Evolutionary conservation across 2,113 vertebrate genomes (phyloP).

Genomic region (Jacana jacana): DNA sequence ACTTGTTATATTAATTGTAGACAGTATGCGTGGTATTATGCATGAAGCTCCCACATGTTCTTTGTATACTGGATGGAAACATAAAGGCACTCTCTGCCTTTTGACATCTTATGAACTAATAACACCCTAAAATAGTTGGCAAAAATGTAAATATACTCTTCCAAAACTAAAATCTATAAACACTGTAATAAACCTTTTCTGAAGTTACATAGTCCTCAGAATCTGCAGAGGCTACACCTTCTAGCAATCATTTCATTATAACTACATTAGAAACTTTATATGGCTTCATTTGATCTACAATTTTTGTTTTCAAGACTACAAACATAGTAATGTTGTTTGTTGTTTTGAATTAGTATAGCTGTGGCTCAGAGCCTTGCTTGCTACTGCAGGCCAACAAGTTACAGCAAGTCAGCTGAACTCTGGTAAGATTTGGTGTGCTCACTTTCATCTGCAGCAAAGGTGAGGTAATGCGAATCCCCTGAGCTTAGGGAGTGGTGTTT

Average conservation of each 20-base stretch:
- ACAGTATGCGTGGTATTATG: not conserved
- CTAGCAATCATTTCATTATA: not conserved
- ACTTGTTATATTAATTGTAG: not conserved
- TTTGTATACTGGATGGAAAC: not conserved
- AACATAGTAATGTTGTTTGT: not conserved
- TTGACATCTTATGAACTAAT: not conserved
- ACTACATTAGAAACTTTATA: not conserved
- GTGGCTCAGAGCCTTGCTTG: not conserved
- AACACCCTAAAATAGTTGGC: not conserved
- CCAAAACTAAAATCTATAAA: not conserved
- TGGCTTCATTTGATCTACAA: not conserved
- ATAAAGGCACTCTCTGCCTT: not conserved
- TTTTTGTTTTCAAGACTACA: conserved; percentile 15
- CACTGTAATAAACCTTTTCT: not conserved
- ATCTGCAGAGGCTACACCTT: not conserved
- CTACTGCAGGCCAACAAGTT: conserved; percentile 27
- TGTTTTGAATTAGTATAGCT: not conserved
- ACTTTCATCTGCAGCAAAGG: not conserved
- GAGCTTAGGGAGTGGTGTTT: not conserved
- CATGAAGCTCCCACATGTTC: not conserved
- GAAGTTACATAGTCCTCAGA: not conserved
- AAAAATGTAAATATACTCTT: not conserved
- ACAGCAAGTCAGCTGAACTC: not conserved
- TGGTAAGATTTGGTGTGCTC: not conserved
- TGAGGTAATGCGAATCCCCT: not conserved